Evolutionary conservation across 2,113 vertebrate species (phyloP).

Genomic region (Xiphophorus couchianus): DNA sequence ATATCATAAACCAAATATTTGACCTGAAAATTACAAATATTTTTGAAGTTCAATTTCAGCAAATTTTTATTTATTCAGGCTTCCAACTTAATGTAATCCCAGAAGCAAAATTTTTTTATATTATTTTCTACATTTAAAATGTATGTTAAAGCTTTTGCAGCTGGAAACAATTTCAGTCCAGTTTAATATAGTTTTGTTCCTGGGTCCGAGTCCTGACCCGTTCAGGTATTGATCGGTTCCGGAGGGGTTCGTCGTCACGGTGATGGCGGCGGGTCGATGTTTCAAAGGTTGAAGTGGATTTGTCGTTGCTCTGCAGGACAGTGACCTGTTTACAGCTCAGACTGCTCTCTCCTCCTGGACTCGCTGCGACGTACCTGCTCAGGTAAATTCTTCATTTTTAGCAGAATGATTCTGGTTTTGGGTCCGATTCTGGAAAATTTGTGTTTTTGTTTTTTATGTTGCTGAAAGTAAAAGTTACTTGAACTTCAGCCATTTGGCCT

Average conservation of each 20-base stretch:
- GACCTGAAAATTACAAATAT: not conserved
- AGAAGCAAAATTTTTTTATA: too few species aligned
- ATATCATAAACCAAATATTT: not conserved
- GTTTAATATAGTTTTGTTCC: too few species aligned
- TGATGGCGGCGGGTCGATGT: conserved; percentile 63
- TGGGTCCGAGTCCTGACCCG: not conserved
- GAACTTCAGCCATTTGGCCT: not conserved
- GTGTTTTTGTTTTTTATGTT: too few species aligned
- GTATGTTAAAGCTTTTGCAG: too few species aligned
- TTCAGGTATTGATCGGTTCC: not conserved
- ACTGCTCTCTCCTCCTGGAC: not conserved
- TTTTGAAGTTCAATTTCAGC: not conserved
- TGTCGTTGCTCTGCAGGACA: conserved; percentile 62
- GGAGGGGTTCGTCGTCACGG: not conserved
- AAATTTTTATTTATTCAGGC: not conserved
- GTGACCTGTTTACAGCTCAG: conserved; percentile 63
- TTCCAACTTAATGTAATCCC: too few species aligned
- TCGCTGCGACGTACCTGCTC: not conserved
- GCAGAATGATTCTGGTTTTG: not conserved
- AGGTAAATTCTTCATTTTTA: conserved; percentile 33
- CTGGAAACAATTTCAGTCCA: too few species aligned
- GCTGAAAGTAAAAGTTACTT: not conserved
- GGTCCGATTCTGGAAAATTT: not conserved
- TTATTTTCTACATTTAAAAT: too few species aligned
- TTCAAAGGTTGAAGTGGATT: conserved; percentile 75